Evolutionary conservation across 2,797 vertebrate genomes (phyloP), one percentile per base, ranked within the genome.

Genomic region (Bradypus variegatus): DNA sequence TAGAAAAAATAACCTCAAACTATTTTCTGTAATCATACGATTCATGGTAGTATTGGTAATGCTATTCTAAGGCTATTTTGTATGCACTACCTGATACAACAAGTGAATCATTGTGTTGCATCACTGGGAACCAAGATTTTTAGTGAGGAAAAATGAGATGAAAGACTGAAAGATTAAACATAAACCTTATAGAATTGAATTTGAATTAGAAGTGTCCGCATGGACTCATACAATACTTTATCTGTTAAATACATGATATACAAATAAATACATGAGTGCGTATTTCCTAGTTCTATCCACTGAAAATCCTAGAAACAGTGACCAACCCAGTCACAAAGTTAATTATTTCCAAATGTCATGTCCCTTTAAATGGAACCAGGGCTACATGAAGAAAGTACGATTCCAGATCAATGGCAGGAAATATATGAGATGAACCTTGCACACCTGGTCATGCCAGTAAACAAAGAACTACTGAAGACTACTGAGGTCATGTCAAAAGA

Each of bases 21-120:
- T 93, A 89, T 48, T 89, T 94, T 94, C 38, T 64, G 75, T 76
- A 81, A 73, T 86, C 31, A 45, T 50, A 41, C 55, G 72, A 69
- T n/a, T 65, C 65, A 75, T 91, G 18, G 53, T 50, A 62, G 58
- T 41, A 77, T 33, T 65, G 53, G 21, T 70, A 81, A 50, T 48
- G 25, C 75, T 88, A 90, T 55, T 86, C 41, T 78, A 64, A 87
- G 78, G 58, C 25, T 69, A 38, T 72, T 84, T 87, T 88, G 38
- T 83, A 83, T 38, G 18, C 70, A n/a, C 48, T 9, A 11, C 33
- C 86, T 18, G 38, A 91, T 23, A 95, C 81, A 86, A 64, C 53
- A 29, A 88, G 65, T 78, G 60, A 53, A 88, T 73, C 64, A 84
- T 0, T 90, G 41, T 83, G 36, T 25, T 70, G 1, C 77, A 15